Evolutionary conservation across 2,888 invertebrate genomes (phyloP).

Genomic region (Aplocera efformata): DNA sequence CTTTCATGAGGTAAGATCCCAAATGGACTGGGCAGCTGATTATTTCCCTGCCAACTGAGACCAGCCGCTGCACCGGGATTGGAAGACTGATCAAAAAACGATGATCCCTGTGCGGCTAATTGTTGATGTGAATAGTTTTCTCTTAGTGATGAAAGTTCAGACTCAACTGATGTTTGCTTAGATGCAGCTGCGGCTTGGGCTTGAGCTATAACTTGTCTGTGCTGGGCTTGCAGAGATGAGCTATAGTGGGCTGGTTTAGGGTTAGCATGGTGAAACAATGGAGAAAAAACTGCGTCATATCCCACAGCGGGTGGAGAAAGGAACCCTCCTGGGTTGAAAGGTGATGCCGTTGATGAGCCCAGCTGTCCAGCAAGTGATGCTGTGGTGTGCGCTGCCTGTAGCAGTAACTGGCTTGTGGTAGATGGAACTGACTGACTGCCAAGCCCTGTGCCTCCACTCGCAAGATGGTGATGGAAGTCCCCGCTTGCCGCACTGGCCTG

Average conservation of each 20-base stretch:
- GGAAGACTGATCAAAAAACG: slow-evolving; percentile 85
- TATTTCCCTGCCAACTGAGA: slow-evolving; percentile 88
- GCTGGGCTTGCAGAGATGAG: slow-evolving; percentile 83
- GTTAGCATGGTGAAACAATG: slow-evolving; percentile 89
- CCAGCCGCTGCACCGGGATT: slow-evolving; percentile 72
- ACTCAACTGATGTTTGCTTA: slow-evolving; percentile 78
- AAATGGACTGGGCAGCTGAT: slow-evolving; percentile 85
- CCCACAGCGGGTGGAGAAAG: slow-evolving; percentile 87
- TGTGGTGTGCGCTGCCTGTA: slow-evolving; percentile 83
- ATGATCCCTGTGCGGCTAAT: slow-evolving; percentile 78
- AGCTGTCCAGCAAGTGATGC: slow-evolving; percentile 82
- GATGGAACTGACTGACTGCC: slow-evolving; percentile 80
- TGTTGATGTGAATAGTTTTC: slow-evolving; percentile 83
- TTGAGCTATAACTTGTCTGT: slow-evolving; percentile 84
- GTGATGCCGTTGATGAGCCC: slow-evolving; percentile 82
- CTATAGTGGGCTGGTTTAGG: slow-evolving; percentile 88
- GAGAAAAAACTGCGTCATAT: slow-evolving; percentile 91
- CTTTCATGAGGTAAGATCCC: slow-evolving; percentile 90
- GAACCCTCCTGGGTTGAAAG: slow-evolving; percentile 86
- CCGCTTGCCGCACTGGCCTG: slow-evolving; percentile 84
- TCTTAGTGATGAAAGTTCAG: slow-evolving; percentile 78
- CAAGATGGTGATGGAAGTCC: slow-evolving; percentile 84
- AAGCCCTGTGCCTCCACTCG: slow-evolving; percentile 79
- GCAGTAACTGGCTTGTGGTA: slow-evolving; percentile 84
- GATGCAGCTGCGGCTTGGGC: slow-evolving; percentile 79